A percentile compares a stretch with the other conserved stretches of the same genome.
phyloP scores from a whole-genome alignment of 2,797 vertebrate genomes.

The Clarias platycephalus region DNA sequence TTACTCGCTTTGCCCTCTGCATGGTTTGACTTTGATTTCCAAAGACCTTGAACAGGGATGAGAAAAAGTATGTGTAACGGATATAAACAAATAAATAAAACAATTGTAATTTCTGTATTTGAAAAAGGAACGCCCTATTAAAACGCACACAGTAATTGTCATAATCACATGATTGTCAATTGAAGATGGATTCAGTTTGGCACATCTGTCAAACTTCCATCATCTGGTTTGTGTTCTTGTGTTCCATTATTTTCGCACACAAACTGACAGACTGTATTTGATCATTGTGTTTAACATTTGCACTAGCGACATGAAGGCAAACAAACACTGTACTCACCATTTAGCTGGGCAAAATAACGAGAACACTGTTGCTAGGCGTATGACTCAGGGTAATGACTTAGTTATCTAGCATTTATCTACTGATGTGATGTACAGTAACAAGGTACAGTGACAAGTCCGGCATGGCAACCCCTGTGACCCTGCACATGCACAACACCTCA shows the following conservation, averaged over 20 bases:
- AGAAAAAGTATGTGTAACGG: no score
- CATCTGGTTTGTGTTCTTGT: not conserved
- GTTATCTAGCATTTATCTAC: not conserved
- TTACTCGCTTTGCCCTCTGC: not conserved
- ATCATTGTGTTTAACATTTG: not conserved
- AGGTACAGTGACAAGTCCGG: not conserved
- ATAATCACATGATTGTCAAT: not conserved
- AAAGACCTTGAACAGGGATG: not conserved
- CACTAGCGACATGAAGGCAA: not conserved
- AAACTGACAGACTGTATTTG: not conserved
- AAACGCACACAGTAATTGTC: not conserved
- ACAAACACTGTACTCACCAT: not conserved
- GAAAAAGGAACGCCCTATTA: not conserved
- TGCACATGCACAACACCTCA: not conserved
- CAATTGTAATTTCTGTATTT: not conserved
- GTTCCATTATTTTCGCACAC: not conserved
- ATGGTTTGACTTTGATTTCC: not conserved
- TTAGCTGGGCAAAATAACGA: not conserved
- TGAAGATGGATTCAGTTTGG: not conserved
- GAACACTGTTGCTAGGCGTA: not conserved
- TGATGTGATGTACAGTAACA: constrained; percentile 7
- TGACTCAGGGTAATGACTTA: not conserved
- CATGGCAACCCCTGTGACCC: not conserved
- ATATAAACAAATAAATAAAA: not conserved
- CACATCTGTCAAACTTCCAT: not conserved